phyloP scores from a whole-genome alignment of 2,797 vertebrate genomes.

The Gila robusta region DNA sequence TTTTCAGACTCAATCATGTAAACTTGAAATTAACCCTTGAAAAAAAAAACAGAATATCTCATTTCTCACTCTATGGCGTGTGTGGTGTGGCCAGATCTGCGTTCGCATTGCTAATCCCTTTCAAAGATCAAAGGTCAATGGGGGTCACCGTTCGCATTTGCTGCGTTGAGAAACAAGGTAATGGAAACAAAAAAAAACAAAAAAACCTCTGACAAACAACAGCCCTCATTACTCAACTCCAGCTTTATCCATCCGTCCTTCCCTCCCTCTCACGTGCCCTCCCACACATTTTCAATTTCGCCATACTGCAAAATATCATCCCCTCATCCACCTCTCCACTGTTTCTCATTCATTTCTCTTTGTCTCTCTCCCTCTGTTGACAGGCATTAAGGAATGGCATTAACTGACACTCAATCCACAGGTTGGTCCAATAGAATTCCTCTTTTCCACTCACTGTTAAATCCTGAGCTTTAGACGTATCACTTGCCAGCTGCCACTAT shows the following conservation, averaged over 20 bases:
- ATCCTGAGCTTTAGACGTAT: slow-evolving; percentile 56
- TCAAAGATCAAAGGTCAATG: slow-evolving; percentile 66
- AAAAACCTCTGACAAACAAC: slow-evolving; percentile 50
- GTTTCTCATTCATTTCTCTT: slow-evolving; percentile 28
- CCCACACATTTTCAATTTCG: slow-evolving; percentile 35
- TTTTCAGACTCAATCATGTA: slow-evolving; percentile 18
- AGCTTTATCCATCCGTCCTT: slow-evolving; percentile 24
- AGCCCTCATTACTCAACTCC: slow-evolving; percentile 37
- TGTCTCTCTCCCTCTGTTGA: slow-evolving; percentile 55
- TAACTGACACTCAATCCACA: slow-evolving; percentile 55
- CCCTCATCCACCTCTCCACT: slow-evolving; percentile 15
- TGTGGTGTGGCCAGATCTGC: slow-evolving; percentile 14
- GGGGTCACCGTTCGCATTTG: slow-evolving; percentile 69
- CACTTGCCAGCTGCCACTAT: slow-evolving; percentile 50
- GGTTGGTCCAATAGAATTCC: slow-evolving; percentile 54
- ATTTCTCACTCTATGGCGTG: not conserved
- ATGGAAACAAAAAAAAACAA: slow-evolving; percentile 67
- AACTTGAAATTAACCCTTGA: slow-evolving; percentile 11
- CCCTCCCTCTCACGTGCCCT: slow-evolving; percentile 2
- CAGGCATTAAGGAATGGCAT: slow-evolving; percentile 52
- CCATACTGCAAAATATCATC: slow-evolving; percentile 34
- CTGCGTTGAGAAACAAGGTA: slow-evolving; percentile 72
- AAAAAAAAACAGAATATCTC: not conserved
- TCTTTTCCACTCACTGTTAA: slow-evolving; percentile 57
- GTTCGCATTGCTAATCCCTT: slow-evolving; percentile 35